phyloP scores from a whole-genome alignment of 1,140 invertebrate species.

The Leucophenga varia region DNA sequence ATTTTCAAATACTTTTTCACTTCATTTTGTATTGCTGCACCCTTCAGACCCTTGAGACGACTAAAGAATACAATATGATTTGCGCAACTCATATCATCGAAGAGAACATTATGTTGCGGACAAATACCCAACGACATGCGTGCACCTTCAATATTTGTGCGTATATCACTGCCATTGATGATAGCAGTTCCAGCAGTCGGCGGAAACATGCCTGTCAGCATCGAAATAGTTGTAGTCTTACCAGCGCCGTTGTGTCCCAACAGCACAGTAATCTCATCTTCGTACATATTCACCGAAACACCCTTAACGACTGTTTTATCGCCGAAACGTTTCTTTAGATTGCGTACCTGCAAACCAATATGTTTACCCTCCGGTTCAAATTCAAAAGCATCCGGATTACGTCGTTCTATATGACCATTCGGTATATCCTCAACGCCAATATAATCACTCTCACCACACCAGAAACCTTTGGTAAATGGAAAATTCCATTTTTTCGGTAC shows the following conservation, averaged over 20 bases:
- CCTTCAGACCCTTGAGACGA: constrained; percentile 66
- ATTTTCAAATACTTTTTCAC: constrained; percentile 67
- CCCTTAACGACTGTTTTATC: constrained; percentile 70
- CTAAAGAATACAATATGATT: constrained; percentile 90
- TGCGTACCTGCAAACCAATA: constrained; percentile 66
- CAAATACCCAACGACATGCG: constrained; percentile 79
- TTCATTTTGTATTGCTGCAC: constrained; percentile 63
- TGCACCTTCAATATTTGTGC: constrained; percentile 62
- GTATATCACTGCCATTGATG: constrained; percentile 70
- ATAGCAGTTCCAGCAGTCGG: constrained; percentile 69
- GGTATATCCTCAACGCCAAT: constrained; percentile 31
- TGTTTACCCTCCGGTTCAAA: constrained; percentile 59
- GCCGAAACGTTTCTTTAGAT: constrained; percentile 65
- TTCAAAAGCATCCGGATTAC: constrained; percentile 59
- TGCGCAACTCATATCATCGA: constrained; percentile 83
- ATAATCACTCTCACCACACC: constrained; percentile 45
- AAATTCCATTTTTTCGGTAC: constrained; percentile 75
- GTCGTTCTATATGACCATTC: constrained; percentile 12
- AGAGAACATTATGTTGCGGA: constrained; percentile 94
- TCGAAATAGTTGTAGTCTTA: constrained; percentile 78
- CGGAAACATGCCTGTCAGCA: constrained; percentile 74
- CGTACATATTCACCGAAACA: constrained; percentile 69
- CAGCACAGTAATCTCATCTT: constrained; percentile 68
- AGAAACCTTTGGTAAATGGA: constrained; percentile 65
- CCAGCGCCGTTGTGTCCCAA: constrained; percentile 78